Evolutionary conservation across 1,140 invertebrate species (phyloP).

Genomic region (Arctopsyche grandis): DNA sequence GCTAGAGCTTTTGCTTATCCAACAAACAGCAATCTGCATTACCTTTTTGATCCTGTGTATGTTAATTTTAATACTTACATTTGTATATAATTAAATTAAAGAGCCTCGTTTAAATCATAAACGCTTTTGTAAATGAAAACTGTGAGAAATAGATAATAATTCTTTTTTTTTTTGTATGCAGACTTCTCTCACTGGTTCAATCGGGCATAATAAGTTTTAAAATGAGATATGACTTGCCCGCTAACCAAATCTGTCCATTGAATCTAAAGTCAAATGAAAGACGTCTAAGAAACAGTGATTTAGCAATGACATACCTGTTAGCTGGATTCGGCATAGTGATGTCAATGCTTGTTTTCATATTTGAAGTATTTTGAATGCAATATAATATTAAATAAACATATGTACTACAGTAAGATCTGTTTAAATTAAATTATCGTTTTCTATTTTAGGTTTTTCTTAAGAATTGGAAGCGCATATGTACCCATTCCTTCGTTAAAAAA

Average conservation of each 20-base stretch:
- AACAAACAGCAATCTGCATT: constrained; percentile 67
- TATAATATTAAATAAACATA: constrained; percentile 12
- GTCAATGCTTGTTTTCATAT: constrained; percentile 70
- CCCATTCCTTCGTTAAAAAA: not conserved
- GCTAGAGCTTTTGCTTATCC: constrained; percentile 77
- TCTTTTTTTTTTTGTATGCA: constrained; percentile 59
- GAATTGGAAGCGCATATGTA: constrained; percentile 53
- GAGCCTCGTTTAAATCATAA: not conserved
- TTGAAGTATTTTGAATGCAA: constrained; percentile 65
- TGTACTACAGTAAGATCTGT: not conserved
- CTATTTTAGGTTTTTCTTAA: constrained; percentile 57
- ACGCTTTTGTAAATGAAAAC: not conserved
- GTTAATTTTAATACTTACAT: constrained; percentile 56
- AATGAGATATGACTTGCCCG: constrained; percentile 70
- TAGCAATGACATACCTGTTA: constrained; percentile 78
- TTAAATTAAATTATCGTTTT: not conserved
- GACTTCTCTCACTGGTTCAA: constrained; percentile 74
- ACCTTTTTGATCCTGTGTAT: constrained; percentile 75
- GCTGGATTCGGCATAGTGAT: constrained; percentile 72
- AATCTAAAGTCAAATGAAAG: constrained; percentile 82
- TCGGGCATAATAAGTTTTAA: constrained; percentile 77
- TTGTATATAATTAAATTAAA: constrained; percentile 3
- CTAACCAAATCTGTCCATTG: constrained; percentile 79
- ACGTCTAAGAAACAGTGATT: constrained; percentile 74
- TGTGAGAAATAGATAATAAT: not conserved